Base-by-base conservation (phyloP, 30 jellyfish, hydroid and myxozoan genomes). In the Mastigias papua region DNA sequence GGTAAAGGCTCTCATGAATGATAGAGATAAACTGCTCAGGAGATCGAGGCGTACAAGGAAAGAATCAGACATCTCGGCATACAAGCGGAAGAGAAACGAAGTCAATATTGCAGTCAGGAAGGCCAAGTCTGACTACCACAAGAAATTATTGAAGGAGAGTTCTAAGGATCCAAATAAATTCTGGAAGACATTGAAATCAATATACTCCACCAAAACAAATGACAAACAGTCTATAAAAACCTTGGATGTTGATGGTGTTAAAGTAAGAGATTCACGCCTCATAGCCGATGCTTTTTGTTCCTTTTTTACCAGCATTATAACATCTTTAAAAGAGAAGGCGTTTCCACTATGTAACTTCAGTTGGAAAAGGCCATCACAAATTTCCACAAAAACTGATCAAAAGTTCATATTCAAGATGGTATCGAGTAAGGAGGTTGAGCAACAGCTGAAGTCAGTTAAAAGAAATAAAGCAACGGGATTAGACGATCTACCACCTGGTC, bases 401-500 rank as follows among this genome's bases (percentile, higher is more conserved):
- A 79, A 32, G 23, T 79, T 79, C 81, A 5, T 10, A 21, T 54
- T 79, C 46, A 72, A 79, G 86, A 5, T 64, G 60, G 84, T 79
- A 28, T 79, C 90, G 60, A 13, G 29, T 54, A 85, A 8, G 4
- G 90, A 79, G 30, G 68, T 51, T 21, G 58, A 21, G 81, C 63
- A 33, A 62, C 73, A 23, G 31, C 32, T 79, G 30, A 57, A 48
- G 48, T 20, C 86, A 9, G 25, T 73, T 1, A 71, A 84, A 67
- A 15, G 90, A 35, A 84, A 71, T 71, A 84, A 71, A 35, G 91
- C 93, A 69, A 70, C 82, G 50, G 93, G 90, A 26, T 0, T 74
- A 60, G 93, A 84, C 71, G 34, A 84, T 70, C 33, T 84, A 29
- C 93, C 93, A 49, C 91, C 93, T 29, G 25, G 91, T 34, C 78